These are phyloP conservation scores for Sceloporus undulatus DNA, from an alignment of 2,113 vertebrate species.

Conservation along the genomic window DNA sequence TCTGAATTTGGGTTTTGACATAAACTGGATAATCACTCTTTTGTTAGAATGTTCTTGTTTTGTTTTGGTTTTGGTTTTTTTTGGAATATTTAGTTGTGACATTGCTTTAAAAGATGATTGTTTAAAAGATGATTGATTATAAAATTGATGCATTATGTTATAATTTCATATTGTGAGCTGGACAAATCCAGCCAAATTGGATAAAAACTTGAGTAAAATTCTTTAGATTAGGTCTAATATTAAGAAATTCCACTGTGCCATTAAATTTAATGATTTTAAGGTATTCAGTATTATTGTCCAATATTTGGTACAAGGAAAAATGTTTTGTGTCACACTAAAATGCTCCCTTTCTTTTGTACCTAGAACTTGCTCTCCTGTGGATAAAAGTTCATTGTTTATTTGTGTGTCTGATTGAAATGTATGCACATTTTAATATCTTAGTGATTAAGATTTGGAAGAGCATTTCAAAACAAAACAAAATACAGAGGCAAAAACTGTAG, in stretches of 20 bases:
- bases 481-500: background rate
- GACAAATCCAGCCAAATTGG: background rate
- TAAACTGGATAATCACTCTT: background rate
- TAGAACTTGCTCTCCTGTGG: background rate
- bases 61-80: no score
- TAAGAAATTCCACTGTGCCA: background rate
- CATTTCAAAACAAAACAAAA: background rate
- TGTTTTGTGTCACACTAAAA: background rate
- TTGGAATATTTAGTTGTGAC: background rate
- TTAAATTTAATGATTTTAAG: conserved; percentile 1
- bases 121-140: background rate
- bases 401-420: conserved; percentile 1
- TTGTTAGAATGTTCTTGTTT: background rate
- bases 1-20: background rate
- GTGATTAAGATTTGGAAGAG: background rate
- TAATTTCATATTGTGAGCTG: background rate
- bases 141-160: background rate
- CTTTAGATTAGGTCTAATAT: background rate
- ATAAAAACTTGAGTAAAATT: background rate
- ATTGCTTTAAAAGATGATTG: background rate
- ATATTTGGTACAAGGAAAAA: background rate
- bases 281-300: background rate
- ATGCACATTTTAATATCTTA: background rate
- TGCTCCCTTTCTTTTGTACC: background rate
- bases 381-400: background rate